Percentiles rank a stretch among this genome's conserved stretches.
Evolutionary conservation across 1,140 invertebrate species (phyloP).

Genomic region (Cephus cinctus): DNA sequence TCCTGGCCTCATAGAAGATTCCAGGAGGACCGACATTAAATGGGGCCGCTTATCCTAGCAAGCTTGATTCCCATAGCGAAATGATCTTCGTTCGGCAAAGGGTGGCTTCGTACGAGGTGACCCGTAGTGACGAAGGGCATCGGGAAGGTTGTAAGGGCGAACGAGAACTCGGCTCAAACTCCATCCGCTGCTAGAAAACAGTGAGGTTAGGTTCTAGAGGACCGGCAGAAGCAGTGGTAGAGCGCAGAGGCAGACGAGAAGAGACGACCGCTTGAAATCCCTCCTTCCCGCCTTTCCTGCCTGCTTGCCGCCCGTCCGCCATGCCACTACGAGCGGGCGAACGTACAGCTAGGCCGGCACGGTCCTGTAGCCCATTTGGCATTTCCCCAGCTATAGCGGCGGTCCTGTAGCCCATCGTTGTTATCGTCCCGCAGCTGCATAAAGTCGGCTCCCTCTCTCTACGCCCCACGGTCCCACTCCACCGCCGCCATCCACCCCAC

Average conservation of each 20-base stretch:
- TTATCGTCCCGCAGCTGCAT: constrained; percentile 61
- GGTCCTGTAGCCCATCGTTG: constrained; percentile 60
- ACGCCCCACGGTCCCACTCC: constrained; percentile 6
- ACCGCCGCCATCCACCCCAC: constrained; percentile 9
- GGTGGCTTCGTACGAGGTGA: no score
- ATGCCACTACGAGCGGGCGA: constrained; percentile 37
- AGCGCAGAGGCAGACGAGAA: constrained; percentile 42
- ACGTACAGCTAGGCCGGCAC: constrained; percentile 51
- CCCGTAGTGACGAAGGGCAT: neutral
- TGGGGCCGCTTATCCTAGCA: no score
- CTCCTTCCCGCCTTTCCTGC: constrained; percentile 35
- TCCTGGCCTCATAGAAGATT: no score
- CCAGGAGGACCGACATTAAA: no score
- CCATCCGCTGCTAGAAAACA: neutral
- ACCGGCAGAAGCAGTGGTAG: constrained; percentile 18
- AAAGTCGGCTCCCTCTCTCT: constrained; percentile 32
- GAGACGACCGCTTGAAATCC: constrained; percentile 49
- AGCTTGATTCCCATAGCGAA: no score
- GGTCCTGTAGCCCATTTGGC: constrained; percentile 58
- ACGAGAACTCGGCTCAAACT: constrained; percentile 1
- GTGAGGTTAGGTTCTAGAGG: neutral
- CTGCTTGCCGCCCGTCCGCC: constrained; percentile 36
- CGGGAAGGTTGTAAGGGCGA: neutral
- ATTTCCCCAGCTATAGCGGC: constrained; percentile 58
- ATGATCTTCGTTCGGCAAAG: no score